These are phyloP conservation scores for Phalloptychus januarius DNA, from an alignment of 2,797 vertebrate genomes.

Conservation along the genomic window DNA sequence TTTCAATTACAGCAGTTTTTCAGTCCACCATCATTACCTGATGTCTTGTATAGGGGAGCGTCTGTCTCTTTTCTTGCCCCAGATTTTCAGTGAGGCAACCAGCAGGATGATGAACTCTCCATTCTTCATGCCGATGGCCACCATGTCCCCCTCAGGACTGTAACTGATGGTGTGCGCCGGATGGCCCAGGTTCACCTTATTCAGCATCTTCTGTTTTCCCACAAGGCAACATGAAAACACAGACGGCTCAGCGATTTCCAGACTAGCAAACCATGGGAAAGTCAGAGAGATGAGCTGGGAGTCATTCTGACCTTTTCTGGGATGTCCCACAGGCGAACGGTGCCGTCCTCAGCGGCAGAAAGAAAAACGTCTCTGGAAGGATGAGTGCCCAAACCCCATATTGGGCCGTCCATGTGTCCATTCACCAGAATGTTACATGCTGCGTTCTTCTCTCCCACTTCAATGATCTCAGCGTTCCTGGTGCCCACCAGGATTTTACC, in stretches of 20 bases:
- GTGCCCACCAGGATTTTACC: conserved; percentile 97
- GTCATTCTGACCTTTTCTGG: conserved; percentile 86
- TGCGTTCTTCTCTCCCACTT: conserved; percentile 97
- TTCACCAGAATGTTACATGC: conserved; percentile 95
- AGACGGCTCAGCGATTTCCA: background rate
- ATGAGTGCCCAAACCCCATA: conserved; percentile 93
- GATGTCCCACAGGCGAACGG: conserved; percentile 96
- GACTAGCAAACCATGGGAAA: background rate
- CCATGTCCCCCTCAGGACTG: conserved; percentile 96
- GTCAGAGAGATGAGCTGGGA: background rate
- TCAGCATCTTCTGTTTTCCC: conserved; percentile 92
- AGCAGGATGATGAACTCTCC: conserved; percentile 97
- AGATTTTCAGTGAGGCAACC: conserved; percentile 95
- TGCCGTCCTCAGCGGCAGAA: conserved; percentile 95
- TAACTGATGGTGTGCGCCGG: conserved; percentile 92
- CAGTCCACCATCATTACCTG: conserved; percentile 77
- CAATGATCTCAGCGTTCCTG: conserved; percentile 94
- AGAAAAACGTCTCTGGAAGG: conserved; percentile 94
- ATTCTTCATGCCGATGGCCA: conserved; percentile 97
- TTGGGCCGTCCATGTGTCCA: conserved; percentile 93
- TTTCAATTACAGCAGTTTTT: background rate
- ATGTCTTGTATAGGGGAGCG: conserved; percentile 94
- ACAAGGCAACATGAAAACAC: conserved; percentile 27
- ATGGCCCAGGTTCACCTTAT: conserved; percentile 94
- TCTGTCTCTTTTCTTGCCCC: conserved; percentile 96